phyloP scores from a whole-genome alignment of 2,797 vertebrate genomes.

The Netta rufina region DNA sequence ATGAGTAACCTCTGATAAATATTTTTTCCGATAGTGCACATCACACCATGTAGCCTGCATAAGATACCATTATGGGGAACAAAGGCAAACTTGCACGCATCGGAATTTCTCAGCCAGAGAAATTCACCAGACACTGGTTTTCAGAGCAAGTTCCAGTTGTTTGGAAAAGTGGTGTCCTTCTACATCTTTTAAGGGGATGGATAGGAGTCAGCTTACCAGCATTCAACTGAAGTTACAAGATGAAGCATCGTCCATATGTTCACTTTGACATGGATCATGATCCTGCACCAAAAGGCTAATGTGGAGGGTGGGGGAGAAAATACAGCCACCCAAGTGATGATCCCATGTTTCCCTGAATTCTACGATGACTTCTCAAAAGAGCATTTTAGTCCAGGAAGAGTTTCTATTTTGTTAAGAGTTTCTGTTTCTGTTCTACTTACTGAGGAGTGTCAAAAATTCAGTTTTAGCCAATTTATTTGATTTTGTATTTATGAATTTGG shows the following conservation, averaged over 20 bases:
- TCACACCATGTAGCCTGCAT: neutral
- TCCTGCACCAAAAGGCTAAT: neutral
- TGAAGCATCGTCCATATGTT: neutral
- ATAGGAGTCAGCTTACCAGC: neutral
- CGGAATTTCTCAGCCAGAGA: neutral
- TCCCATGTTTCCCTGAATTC: neutral
- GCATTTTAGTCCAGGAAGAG: neutral
- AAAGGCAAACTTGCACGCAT: neutral
- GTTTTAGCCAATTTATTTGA: neutral
- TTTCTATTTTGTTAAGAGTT: neutral
- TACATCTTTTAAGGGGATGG: neutral
- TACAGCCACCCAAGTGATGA: neutral
- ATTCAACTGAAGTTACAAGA: neutral
- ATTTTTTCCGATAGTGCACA: neutral
- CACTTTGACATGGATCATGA: neutral
- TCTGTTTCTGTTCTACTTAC: neutral
- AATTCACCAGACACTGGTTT: neutral
- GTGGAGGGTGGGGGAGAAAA: neutral
- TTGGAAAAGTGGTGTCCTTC: neutral
- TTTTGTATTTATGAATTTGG: neutral
- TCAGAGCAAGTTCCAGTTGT: neutral
- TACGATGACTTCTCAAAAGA: neutral
- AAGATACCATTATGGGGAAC: rapidly evolving
- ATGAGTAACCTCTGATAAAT: neutral
- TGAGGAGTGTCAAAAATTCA: neutral